These are phyloP conservation scores for Crambe crambe DNA, from an alignment of 37 sponge, comb jelly and placozoan species.

Conservation along the genomic window DNA sequence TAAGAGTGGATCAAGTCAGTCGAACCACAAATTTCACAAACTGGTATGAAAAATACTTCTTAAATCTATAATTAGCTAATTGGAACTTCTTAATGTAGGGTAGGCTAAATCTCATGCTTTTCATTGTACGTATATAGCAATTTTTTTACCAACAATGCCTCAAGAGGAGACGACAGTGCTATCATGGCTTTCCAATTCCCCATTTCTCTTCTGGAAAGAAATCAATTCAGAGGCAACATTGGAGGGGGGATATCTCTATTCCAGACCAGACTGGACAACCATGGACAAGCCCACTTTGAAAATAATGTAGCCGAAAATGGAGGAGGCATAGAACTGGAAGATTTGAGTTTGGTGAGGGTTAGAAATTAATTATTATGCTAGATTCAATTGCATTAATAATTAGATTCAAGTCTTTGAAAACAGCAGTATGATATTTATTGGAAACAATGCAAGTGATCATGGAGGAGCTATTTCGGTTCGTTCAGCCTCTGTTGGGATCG, in stretches of 20 bases:
- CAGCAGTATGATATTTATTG: conserved; percentile 17
- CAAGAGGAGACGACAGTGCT: no score
- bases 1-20: conserved; percentile 27
- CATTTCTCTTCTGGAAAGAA: conserved; percentile 24
- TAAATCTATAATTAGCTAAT: not conserved
- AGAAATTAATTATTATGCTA: no score
- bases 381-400: no score
- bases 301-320: conserved; percentile 43
- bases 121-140: no score
- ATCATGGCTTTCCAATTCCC: conserved; percentile 36
- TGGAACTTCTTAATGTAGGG: not conserved
- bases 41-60: conserved; percentile 29
- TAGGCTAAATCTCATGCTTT: no score
- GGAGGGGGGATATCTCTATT: conserved; percentile 53
- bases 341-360: conserved; percentile 46
- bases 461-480: conserved; percentile 68
- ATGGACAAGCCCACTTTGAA: conserved; percentile 22
- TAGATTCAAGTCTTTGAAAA: conserved; percentile 40
- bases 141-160: no score
- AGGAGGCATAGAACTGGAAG: conserved; percentile 50
- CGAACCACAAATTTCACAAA: conserved; percentile 14
- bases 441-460: conserved; percentile 16
- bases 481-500: conserved; percentile 21
- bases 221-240: conserved; percentile 21
- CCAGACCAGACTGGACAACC: conserved; percentile 43